Evolutionary conservation across 1,140 invertebrate species (phyloP).

Genomic region (Penaeus indicus): DNA sequence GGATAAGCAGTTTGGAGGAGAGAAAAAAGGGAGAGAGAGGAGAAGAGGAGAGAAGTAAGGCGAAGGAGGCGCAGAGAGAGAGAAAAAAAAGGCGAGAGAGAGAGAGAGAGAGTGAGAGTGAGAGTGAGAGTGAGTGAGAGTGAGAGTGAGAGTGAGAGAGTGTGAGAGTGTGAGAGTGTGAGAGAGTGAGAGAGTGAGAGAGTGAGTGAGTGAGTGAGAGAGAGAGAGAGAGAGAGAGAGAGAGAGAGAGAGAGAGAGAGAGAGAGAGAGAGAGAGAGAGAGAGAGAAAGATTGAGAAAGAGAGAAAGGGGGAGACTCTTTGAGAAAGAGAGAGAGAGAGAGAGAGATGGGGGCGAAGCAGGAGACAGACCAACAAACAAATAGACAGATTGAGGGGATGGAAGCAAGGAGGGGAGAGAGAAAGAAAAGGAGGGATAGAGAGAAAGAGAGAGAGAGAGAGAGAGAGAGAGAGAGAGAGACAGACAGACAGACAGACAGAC

Average conservation of each 20-base stretch:
- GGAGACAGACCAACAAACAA: constrained; percentile 25
- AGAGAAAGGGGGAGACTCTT: background rate
- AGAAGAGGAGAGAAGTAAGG: background rate
- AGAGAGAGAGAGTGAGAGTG: constrained; percentile 42
- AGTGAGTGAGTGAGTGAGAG: constrained; percentile 17
- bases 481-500: too few relatives aligned
- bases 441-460: background rate
- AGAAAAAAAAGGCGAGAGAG: constrained; percentile 39
- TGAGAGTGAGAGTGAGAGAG: background rate
- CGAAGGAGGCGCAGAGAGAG: too few relatives aligned
- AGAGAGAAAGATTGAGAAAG: constrained; percentile 37
- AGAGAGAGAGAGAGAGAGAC: background rate
- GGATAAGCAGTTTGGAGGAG: background rate
- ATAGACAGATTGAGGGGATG: constrained; percentile 17
- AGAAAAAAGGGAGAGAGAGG: background rate
- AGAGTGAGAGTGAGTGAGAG: constrained; percentile 29
- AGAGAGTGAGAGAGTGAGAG: constrained; percentile 42
- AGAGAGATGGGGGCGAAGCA: background rate
- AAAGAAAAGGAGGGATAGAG: background rate
- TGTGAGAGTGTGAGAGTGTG: constrained; percentile 35
- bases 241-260: constrained; percentile 45
- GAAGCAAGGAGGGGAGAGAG: background rate
- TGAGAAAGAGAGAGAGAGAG: constrained; percentile 9
- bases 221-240: background rate
- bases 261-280: constrained; percentile 45